These are phyloP conservation scores for Etheostoma perlongum DNA, from an alignment of 2,797 vertebrate species.

Conservation along the genomic window DNA sequence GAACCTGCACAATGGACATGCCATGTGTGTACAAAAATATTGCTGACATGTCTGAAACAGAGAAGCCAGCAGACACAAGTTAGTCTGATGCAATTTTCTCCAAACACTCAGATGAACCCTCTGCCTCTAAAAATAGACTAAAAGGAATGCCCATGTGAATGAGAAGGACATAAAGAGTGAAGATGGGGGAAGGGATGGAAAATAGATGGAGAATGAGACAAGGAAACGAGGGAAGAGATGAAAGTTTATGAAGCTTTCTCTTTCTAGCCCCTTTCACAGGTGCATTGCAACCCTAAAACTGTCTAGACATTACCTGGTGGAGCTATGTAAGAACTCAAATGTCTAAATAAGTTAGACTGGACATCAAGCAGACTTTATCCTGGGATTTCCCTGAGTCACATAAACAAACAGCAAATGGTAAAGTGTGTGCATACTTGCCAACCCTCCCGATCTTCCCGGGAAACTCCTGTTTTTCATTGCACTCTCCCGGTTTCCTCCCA, in stretches of 20 bases:
- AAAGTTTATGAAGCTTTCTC: neutral
- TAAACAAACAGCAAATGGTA: too few species aligned
- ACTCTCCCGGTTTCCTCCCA: too few species aligned
- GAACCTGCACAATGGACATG: neutral
- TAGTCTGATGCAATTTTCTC: constrained; percentile 30
- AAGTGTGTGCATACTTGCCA: too few species aligned
- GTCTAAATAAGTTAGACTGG: too few species aligned
- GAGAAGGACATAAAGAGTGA: constrained; percentile 36
- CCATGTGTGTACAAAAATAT: neutral
- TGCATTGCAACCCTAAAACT: too few species aligned
- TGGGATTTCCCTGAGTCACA: too few species aligned
- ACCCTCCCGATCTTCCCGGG: too few species aligned
- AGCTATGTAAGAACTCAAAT: too few species aligned
- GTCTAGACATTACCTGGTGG: too few species aligned
- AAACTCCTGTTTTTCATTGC: too few species aligned
- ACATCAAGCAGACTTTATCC: too few species aligned
- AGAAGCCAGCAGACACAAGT: constrained; percentile 8
- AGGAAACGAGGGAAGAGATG: neutral
- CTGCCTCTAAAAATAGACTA: constrained; percentile 53
- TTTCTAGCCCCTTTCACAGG: too few species aligned
- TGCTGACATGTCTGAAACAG: neutral
- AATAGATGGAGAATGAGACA: neutral
- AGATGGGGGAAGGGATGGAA: constrained; percentile 9
- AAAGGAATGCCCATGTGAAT: constrained; percentile 50
- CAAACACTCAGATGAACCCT: constrained; percentile 44